Evolutionary conservation across 2,113 vertebrate species (phyloP).

Genomic region (Paralichthys olivaceus): DNA sequence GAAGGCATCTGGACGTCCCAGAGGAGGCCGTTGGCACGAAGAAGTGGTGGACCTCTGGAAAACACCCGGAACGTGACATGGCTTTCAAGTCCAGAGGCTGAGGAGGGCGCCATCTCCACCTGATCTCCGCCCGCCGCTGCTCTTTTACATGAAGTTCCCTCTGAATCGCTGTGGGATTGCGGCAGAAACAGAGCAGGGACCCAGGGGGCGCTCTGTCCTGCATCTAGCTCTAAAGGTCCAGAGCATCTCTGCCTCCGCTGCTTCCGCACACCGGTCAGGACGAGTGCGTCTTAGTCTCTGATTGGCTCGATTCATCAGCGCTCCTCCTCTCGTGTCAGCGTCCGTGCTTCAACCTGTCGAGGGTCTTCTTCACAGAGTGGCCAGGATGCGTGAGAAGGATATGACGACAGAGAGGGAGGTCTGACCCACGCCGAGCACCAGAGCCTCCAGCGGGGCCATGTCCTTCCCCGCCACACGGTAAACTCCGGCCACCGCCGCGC

Average conservation of each 20-base stretch:
- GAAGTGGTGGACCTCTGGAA: slow-evolving; percentile 32
- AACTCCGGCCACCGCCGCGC: slow-evolving; percentile 95
- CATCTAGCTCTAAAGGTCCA: slow-evolving; percentile 38
- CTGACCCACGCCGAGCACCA: slow-evolving; percentile 96
- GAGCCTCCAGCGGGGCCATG: slow-evolving; percentile 95
- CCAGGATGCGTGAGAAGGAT: slow-evolving; percentile 95
- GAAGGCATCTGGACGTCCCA: slow-evolving; percentile 55
- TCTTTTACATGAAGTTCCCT: slow-evolving; percentile 22
- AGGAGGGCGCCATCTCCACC: slow-evolving; percentile 14
- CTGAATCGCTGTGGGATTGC: not conserved
- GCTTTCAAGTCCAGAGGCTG: slow-evolving; percentile 58
- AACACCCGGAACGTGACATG: slow-evolving; percentile 38
- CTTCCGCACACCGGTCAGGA: not conserved
- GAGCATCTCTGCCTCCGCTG: slow-evolving; percentile 31
- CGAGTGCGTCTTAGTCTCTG: slow-evolving; percentile 18
- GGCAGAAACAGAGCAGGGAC: slow-evolving; percentile 37
- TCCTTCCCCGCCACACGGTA: slow-evolving; percentile 97
- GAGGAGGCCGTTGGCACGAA: slow-evolving; percentile 68
- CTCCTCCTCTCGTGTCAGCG: not conserved
- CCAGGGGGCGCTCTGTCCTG: slow-evolving; percentile 26
- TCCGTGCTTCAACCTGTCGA: not conserved
- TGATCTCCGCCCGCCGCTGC: not conserved
- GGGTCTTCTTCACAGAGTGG: slow-evolving; percentile 87
- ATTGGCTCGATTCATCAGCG: not conserved
- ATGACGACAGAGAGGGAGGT: slow-evolving; percentile 92